A percentile compares a stretch with the other conserved stretches of the same genome.
phyloP scores from a whole-genome alignment of 2,113 vertebrate genomes.

The Tringa solitaria region DNA sequence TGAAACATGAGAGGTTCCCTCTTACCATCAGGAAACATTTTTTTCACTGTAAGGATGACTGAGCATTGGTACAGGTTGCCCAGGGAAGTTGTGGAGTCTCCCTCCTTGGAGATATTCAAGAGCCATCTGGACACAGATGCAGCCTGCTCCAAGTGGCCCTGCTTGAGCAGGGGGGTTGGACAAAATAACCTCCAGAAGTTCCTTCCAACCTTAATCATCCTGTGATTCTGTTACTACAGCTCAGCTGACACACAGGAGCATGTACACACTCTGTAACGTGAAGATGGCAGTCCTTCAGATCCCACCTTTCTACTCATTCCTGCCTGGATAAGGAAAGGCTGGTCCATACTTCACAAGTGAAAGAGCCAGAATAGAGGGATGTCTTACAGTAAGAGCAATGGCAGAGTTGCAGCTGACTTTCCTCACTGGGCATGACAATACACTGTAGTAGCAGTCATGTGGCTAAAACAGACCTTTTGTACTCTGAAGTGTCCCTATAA shows the following conservation, averaged over 20 bases:
- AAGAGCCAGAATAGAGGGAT: not conserved
- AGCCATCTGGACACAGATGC: not conserved
- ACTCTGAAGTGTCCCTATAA: conserved; percentile 39
- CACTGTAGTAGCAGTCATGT: not conserved
- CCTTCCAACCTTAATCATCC: not conserved
- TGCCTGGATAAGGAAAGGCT: not conserved
- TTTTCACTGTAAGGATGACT: not conserved
- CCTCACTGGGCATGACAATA: not conserved
- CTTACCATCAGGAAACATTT: not conserved
- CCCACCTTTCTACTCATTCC: not conserved
- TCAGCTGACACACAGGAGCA: not conserved
- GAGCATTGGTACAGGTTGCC: not conserved
- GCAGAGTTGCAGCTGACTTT: not conserved
- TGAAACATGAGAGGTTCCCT: not conserved
- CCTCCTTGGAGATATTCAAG: not conserved
- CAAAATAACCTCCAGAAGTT: not conserved
- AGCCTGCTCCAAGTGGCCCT: not conserved
- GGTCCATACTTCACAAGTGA: not conserved
- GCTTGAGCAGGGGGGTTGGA: rapidly evolving
- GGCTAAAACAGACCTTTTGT: not conserved
- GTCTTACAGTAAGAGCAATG: not conserved
- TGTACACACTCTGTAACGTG: not conserved
- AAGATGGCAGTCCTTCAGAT: not conserved
- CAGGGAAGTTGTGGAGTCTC: not conserved
- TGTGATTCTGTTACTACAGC: not conserved